These are phyloP conservation scores for Heliconius ethilla DNA, from an alignment of 2,888 invertebrate genomes.

Conservation along the genomic window DNA sequence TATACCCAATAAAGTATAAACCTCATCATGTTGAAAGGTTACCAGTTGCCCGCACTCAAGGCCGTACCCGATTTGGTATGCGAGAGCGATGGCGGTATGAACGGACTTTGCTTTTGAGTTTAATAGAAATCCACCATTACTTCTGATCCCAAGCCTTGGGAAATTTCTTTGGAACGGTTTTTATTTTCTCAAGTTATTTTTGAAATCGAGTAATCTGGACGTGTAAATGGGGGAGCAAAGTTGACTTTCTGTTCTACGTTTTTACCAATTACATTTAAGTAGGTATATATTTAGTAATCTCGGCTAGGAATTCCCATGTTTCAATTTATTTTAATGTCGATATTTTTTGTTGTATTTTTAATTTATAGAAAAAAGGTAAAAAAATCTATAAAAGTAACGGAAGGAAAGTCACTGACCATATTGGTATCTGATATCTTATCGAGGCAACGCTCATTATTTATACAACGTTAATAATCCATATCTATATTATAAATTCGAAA, in stretches of 20 bases:
- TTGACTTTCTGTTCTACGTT: neutral
- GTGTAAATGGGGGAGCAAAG: neutral
- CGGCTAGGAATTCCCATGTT: no score
- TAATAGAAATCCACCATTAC: constrained; percentile 19
- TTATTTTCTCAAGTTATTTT: no score
- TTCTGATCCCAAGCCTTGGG: neutral
- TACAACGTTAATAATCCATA: no score
- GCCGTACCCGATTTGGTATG: constrained; percentile 51
- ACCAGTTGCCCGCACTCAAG: constrained; percentile 64
- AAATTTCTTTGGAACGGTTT: no score
- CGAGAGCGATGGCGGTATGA: constrained; percentile 37
- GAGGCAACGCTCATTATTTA: no score
- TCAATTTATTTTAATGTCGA: no score
- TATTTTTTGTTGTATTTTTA: neutral
- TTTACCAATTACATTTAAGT: neutral
- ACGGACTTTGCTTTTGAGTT: constrained; percentile 24
- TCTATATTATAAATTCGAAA: no score
- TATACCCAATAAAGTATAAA: constrained; percentile 7
- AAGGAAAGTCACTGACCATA: no score
- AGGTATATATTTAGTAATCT: no score
- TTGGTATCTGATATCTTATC: no score
- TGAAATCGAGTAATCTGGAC: no score
- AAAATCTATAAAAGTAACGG: neutral
- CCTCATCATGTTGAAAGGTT: constrained; percentile 56
- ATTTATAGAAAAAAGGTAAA: neutral